Evolutionary conservation across 2,888 invertebrate genomes (phyloP), one percentile per base, ranked within the genome.

Genomic region (Nephrocerus scutellatus): DNA sequence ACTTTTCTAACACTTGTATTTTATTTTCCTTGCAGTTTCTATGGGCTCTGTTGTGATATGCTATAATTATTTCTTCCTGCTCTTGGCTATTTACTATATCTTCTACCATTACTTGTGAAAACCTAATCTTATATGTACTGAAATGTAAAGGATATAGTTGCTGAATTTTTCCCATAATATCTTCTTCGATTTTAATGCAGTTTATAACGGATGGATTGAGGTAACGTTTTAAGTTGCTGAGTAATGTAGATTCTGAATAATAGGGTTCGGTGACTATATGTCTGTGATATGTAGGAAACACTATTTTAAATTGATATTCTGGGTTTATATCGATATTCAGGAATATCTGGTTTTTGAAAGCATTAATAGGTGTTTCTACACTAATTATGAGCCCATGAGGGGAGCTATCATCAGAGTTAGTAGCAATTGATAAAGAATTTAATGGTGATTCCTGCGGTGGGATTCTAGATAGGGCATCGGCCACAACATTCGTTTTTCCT

Each of bases 61-160:
- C 30, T n/a, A 41, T 19, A 15, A 43, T 36, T 16, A 26, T 23
- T 36, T 41, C 30, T 12, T 30, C 35, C 30, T 46, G 43, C 20
- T 36, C 18, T 14, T 29, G 13, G 24, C 36, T 39, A 25, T 41
- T 25, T 12, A 22, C 19, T 21, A 48, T 14, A 20, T 43, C 45
- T 22, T 41, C 21, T 8, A 45, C 45, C 25, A 23, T n/a, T 33
- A n/a, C 25, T 38, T 43, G 47, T 8, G 43, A 41, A 18, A 41
- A 41, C 15, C 48, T 23, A 12, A 39, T 39, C 30, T 30, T 41
- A 20, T 36, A 40, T 10, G 16, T 34, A 24, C 15, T 36, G 18
- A 44, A 39, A 18, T 44, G 29, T 21, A 19, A 5, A 5, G 31
- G 32, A 22, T 39, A 39, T 26, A 42, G 18, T 15, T 34, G 22